A percentile compares a stretch with the other conserved stretches of the same genome.
Conservation (phyloP, 2,888 invertebrate genomes). For the Scaptodrosophila latifasciaeformis region DNA sequence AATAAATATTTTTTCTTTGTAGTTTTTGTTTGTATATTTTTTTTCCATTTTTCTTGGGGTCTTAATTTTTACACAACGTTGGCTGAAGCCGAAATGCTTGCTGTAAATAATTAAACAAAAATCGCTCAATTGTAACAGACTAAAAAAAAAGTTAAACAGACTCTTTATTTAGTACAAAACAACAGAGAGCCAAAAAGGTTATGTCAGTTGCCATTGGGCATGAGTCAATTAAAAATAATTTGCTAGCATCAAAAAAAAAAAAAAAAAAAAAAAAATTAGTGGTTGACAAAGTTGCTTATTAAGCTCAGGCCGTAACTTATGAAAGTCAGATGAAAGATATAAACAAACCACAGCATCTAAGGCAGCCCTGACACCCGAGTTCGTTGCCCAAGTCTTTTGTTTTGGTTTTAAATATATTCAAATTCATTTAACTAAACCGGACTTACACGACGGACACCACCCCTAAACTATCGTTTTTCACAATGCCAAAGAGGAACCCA, state of each 20-base stretch:
- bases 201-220: conserved; percentile 23
- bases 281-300: too few species aligned
- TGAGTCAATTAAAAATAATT: conserved; percentile 36
- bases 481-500: conserved; percentile 4
- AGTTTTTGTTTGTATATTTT: conserved; percentile 13
- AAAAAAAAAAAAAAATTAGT: too few species aligned
- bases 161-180: conserved; percentile 28
- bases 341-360: too few species aligned
- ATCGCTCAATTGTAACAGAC: conserved; percentile 62
- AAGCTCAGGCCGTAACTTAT: too few species aligned
- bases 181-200: conserved; percentile 30
- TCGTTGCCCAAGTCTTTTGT: too few species aligned
- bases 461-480: neutral
- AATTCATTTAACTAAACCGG: too few species aligned
- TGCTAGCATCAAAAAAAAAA: neutral
- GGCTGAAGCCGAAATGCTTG: too few species aligned
- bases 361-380: too few species aligned
- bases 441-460: too few species aligned
- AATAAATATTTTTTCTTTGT: too few species aligned
- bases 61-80: conserved; percentile 49
- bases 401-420: too few species aligned
- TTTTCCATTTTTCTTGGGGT: conserved; percentile 4
- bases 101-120: conserved; percentile 36
- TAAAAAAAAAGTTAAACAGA: conserved; percentile 8
- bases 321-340: too few species aligned